Conservation (phyloP, 2,797 vertebrate genomes). For the Paedocypris micromegethes region DNA sequence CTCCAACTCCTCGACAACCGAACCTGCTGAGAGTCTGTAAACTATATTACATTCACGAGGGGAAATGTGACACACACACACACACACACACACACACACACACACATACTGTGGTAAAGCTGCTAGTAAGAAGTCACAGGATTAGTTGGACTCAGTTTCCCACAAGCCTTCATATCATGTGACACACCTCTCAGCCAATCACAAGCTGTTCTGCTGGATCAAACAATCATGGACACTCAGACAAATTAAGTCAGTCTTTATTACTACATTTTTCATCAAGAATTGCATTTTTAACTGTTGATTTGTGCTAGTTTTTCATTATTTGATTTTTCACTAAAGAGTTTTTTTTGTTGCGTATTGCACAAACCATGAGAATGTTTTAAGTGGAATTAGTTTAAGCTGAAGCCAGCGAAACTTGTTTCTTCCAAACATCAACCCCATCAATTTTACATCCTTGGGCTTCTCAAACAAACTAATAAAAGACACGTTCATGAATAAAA, state of each 20-base stretch:
- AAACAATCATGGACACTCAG: too few species aligned
- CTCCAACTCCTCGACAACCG: constrained; percentile 45
- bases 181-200: too few species aligned
- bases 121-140: too few species aligned
- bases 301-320: constrained; percentile 14
- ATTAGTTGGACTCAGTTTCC: too few species aligned
- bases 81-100: constrained; percentile 11
- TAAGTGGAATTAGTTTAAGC: constrained; percentile 26
- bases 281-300: background rate
- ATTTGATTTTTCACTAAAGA: constrained; percentile 15
- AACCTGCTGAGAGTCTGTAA: constrained; percentile 47
- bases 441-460: too few species aligned
- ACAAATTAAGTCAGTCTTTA: too few species aligned
- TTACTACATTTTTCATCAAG: too few species aligned
- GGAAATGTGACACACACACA: constrained; percentile 7
- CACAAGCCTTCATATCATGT: too few species aligned
- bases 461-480: too few species aligned
- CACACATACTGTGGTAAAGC: background rate
- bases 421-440: background rate
- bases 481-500: too few species aligned
- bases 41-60: constrained; percentile 28
- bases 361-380: constrained; percentile 14
- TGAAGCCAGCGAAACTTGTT: constrained; percentile 4
- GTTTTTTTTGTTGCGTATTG: constrained; percentile 5
- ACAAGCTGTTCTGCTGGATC: too few species aligned